These are phyloP conservation scores for Oligia strigilis DNA, from an alignment of 2,888 invertebrate genomes.

Conservation along the genomic window DNA sequence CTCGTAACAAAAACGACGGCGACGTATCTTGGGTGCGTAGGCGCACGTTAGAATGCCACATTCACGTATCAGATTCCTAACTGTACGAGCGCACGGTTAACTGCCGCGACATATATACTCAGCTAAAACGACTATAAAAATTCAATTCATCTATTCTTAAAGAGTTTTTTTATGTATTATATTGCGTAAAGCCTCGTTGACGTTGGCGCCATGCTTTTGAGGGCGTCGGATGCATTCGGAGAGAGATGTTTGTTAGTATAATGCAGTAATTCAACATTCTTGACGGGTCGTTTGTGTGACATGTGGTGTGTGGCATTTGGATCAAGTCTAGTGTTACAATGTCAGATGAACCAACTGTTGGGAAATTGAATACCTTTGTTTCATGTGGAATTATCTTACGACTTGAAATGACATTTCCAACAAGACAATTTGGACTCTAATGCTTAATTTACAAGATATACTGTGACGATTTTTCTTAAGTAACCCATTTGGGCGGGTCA, in stretches of 20 bases:
- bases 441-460: slow-evolving; percentile 1
- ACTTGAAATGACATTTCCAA: slow-evolving; percentile 23
- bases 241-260: slow-evolving; percentile 52
- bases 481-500: background rate
- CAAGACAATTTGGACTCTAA: slow-evolving; percentile 7
- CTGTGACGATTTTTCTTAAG: background rate
- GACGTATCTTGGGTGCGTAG: slow-evolving; percentile 66
- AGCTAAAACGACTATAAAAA: slow-evolving; percentile 81
- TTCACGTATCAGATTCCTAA: slow-evolving; percentile 84
- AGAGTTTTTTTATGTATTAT: slow-evolving; percentile 73
- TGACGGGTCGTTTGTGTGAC: slow-evolving; percentile 50
- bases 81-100: slow-evolving; percentile 79
- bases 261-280: slow-evolving; percentile 62
- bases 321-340: slow-evolving; percentile 66
- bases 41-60: slow-evolving; percentile 71
- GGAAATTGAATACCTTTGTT: slow-evolving; percentile 50
- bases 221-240: slow-evolving; percentile 71
- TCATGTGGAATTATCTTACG: slow-evolving; percentile 37
- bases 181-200: slow-evolving; percentile 74
- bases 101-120: slow-evolving; percentile 78
- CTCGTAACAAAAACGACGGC: slow-evolving; percentile 65
- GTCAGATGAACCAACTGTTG: slow-evolving; percentile 58
- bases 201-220: slow-evolving; percentile 78
- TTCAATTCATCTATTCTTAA: slow-evolving; percentile 79
- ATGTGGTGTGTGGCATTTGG: slow-evolving; percentile 61